phyloP scores from a whole-genome alignment of 2,113 vertebrate species.

The Corythornis madagascariensis region DNA sequence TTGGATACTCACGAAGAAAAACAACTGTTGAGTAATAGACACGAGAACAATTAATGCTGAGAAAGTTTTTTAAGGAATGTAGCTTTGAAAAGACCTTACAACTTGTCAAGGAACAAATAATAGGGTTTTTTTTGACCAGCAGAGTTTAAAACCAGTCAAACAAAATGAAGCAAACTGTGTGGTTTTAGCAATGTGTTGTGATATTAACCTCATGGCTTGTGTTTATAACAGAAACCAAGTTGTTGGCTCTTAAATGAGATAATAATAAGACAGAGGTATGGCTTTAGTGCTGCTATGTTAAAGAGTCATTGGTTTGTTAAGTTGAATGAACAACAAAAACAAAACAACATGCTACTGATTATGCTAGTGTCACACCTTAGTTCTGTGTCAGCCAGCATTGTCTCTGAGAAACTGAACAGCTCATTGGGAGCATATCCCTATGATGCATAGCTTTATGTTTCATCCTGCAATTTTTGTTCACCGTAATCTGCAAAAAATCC shows the following conservation, averaged over 20 bases:
- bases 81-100: neutral
- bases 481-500: neutral
- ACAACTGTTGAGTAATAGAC: neutral
- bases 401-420: neutral
- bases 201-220: neutral
- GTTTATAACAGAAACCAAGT: neutral
- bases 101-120: neutral
- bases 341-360: neutral
- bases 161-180: neutral
- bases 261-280: neutral
- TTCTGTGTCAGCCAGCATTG: neutral
- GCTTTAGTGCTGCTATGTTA: neutral
- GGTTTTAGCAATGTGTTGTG: neutral
- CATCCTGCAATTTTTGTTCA: neutral
- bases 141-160: neutral
- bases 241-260: neutral
- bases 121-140: neutral
- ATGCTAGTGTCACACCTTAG: neutral
- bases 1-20: neutral
- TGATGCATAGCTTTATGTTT: neutral
- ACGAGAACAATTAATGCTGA: neutral
- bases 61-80: constrained; percentile 2
- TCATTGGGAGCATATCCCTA: neutral
- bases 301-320: neutral
- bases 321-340: neutral